Evolutionary conservation across 2,113 vertebrate species (phyloP).

Genomic region (Psittacara wagleri): DNA sequence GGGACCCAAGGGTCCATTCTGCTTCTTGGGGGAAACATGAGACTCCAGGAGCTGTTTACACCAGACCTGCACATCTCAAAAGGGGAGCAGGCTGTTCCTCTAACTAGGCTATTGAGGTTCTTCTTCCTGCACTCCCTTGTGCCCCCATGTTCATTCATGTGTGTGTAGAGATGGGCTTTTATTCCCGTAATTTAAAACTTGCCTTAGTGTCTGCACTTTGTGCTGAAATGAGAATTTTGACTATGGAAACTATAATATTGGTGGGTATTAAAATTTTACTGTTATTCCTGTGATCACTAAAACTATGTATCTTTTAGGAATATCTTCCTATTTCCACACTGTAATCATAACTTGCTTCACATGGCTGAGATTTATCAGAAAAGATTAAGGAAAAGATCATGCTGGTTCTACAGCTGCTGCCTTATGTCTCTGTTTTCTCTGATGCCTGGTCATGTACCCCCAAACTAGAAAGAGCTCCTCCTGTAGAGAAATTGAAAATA

Average conservation of each 20-base stretch:
- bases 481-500: neutral
- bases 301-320: neutral
- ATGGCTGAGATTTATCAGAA: neutral
- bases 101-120: neutral
- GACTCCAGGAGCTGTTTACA: neutral
- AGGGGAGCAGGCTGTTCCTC: neutral
- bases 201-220: neutral
- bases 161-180: neutral
- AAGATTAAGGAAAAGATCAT: constrained; percentile 32
- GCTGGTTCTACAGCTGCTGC: constrained; percentile 40
- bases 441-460: neutral
- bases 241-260: neutral
- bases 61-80: neutral
- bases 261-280: neutral
- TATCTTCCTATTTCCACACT: neutral
- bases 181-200: neutral
- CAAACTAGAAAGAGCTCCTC: neutral
- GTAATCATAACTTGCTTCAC: neutral
- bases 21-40: neutral
- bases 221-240: neutral
- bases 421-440: constrained; percentile 21
- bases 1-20: neutral
- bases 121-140: neutral
- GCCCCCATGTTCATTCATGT: fast-evolving
- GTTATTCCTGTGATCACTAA: neutral